A percentile compares a stretch with the other conserved stretches of the same genome.
Evolutionary conservation across 2,888 invertebrate species (phyloP).

Genomic region (Cheiracanthium punctorium): DNA sequence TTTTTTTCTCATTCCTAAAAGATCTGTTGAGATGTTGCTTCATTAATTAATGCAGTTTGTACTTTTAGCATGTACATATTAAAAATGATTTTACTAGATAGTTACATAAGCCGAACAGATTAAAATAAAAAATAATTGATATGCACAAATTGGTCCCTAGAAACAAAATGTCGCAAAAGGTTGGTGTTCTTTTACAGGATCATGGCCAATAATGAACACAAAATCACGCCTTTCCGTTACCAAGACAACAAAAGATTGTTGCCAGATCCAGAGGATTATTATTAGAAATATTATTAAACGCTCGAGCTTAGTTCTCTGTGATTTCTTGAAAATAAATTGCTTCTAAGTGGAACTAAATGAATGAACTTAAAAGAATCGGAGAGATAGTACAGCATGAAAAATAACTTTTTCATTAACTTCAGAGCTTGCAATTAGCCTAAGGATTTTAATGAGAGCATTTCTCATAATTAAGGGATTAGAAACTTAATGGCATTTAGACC

Average conservation of each 20-base stretch:
- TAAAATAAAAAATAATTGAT: too few species aligned
- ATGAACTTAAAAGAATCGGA: slow-evolving; percentile 60
- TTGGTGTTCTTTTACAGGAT: too few species aligned
- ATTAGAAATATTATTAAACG: slow-evolving; percentile 61
- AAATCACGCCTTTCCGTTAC: slow-evolving; percentile 50
- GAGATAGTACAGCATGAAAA: slow-evolving; percentile 26
- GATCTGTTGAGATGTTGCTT: too few species aligned
- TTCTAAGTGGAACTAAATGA: slow-evolving; percentile 57
- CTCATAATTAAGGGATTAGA: slow-evolving; percentile 52
- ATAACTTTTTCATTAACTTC: too few species aligned
- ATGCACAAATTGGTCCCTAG: too few species aligned
- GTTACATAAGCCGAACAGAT: too few species aligned
- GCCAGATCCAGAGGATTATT: slow-evolving; percentile 59
- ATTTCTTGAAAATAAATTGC: slow-evolving; percentile 57
- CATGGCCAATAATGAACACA: too few species aligned
- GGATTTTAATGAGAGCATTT: slow-evolving; percentile 62
- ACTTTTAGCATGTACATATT: too few species aligned
- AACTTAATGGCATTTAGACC: slow-evolving; percentile 44
- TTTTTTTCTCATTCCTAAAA: too few species aligned
- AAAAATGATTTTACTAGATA: too few species aligned
- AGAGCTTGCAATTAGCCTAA: slow-evolving; percentile 60
- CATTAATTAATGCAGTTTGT: too few species aligned
- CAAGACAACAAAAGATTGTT: slow-evolving; percentile 55
- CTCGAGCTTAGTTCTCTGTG: slow-evolving; percentile 40
- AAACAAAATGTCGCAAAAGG: too few species aligned